Evolutionary conservation across 2,797 vertebrate genomes (phyloP), one percentile per base, ranked within the genome.

Genomic region (Manis pentadactyla): DNA sequence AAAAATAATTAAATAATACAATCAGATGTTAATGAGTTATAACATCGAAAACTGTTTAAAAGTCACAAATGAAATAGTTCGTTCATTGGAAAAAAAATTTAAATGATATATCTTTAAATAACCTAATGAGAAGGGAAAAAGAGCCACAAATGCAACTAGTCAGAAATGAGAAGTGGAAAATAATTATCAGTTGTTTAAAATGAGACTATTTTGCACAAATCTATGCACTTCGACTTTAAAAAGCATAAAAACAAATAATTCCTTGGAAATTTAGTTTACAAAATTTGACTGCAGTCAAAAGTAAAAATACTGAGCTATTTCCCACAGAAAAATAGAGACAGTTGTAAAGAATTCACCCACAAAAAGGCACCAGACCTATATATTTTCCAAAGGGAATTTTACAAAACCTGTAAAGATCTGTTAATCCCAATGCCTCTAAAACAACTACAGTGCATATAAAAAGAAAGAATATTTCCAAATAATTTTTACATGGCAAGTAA

Each of bases 201-300:
- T 77, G 25, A 93, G 63, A 87, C 37, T 78, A 55, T 83, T 93
- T 83, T 83, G 53, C 18, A 79, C 29, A 75, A 91, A 88, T 81
- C 4, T 63, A 79, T 75, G 34, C 57, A 75, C 69, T 77, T 93
- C 53, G 27, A 79, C 64, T 69, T 94, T 91, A 23, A 87, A 23
- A 87, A 78, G 68, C 81, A 27, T 64, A 79, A 27, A 55, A 37
- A 75, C 21, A 93, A 87, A 13, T 25, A 87, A 63, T 57, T 84
- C 10, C 4, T 4, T 64, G 34, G 63, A 79, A 77, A 71, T 61
- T 61, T 4, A 73, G 46, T 66, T 82, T 77, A 89, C 1, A 73
- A 82, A 78, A 73, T 61, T 78, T 77, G 17, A 81, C 39, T 71
- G 13, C 6, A 42, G 27, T 82, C 7, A 57, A 57, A 49, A 79